Evolutionary conservation across 2,888 invertebrate genomes (phyloP), one percentile per base, ranked within the genome.

Genomic region (Hedychridium roseum): DNA sequence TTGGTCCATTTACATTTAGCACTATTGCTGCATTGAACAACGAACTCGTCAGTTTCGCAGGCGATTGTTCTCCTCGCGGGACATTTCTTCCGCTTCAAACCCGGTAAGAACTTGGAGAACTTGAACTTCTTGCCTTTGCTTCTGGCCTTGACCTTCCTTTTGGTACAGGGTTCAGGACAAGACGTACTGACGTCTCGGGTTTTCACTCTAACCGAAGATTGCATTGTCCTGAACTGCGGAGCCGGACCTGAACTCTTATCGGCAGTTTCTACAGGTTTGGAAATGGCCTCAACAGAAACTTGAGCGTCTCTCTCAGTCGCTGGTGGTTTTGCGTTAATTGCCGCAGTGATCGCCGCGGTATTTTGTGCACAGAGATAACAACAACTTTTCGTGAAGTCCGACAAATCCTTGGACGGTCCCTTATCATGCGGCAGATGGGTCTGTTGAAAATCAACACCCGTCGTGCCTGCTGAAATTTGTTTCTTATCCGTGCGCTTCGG

Each of bases 281-380:
- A 23, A 7, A 23, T 23, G 34, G 27, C 21, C 16, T 27, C 11
- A 2, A 21, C n/a, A 2, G 48, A 44, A 9, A 40, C 48, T 35
- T 64, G 64, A 3, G 54, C 38, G 2, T 16, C 17, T 23, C 40
- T 30, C 20, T 66, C 43, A 0, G 32, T 27, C 4, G 31, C 46
- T 3, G 43, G 38, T 3, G 37, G 18, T 3, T 30, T 39, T 0
- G 4, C 23, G 1, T 50, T 7, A 1, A 47, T 37, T 0, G 57
- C 51, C 3, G 48, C 63, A 0, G 47, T 34, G 14, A 68, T 60
- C 2, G 57, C 57, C 43, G 57, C 38, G 0, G 65, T 41, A 34
- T 62, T 69, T 35, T 58, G 41, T 0, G 51, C 61, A 41, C 69
- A 69, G 6, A 70, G 20, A 16, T 66, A 68, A 20, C 69, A 69